Evolutionary conservation across 1,140 invertebrate species (phyloP).

Genomic region (Scaptomyza montana): DNA sequence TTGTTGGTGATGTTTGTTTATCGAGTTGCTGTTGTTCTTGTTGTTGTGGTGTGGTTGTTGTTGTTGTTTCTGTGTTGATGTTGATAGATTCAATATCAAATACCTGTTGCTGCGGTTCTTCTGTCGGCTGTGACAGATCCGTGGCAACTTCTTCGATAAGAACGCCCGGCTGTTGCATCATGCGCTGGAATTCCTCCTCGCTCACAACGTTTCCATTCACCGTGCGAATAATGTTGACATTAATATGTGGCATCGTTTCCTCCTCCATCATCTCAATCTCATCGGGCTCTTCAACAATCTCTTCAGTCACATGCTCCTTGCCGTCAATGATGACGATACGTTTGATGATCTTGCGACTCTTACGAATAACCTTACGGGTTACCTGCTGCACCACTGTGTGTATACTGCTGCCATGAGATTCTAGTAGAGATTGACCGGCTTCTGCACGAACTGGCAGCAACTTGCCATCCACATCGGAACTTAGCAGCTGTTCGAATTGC

Average conservation of each 20-base stretch:
- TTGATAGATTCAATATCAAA: slow-evolving; percentile 82
- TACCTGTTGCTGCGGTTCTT: slow-evolving; percentile 78
- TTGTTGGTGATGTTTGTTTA: slow-evolving; percentile 56
- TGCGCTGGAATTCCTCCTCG: slow-evolving; percentile 83
- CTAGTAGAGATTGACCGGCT: slow-evolving; percentile 57
- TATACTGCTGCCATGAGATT: slow-evolving; percentile 82
- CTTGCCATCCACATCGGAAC: slow-evolving; percentile 64
- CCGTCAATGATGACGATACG: slow-evolving; percentile 91
- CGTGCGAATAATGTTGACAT: slow-evolving; percentile 88
- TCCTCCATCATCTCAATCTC: slow-evolving; percentile 91
- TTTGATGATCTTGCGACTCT: slow-evolving; percentile 89
- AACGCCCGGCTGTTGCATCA: slow-evolving; percentile 75
- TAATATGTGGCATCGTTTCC: slow-evolving; percentile 88
- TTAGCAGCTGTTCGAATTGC: slow-evolving; percentile 61
- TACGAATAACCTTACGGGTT: slow-evolving; percentile 89
- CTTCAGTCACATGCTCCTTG: slow-evolving; percentile 91
- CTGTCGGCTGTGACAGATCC: slow-evolving; percentile 54
- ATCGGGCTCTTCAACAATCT: slow-evolving; percentile 92
- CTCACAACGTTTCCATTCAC: slow-evolving; percentile 85
- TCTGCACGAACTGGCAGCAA: slow-evolving; percentile 20
- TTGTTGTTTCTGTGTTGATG: slow-evolving; percentile 64
- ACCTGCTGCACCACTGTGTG: slow-evolving; percentile 91
- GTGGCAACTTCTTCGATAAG: slow-evolving; percentile 80
- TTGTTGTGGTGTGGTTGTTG: slow-evolving; percentile 53
- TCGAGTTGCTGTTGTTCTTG: slow-evolving; percentile 43